Percentiles rank a stretch among this genome's conserved stretches.
These are phyloP conservation scores for Mactra quadrangularis DNA, from an alignment of 1,140 invertebrate genomes.

Conservation along the genomic window DNA sequence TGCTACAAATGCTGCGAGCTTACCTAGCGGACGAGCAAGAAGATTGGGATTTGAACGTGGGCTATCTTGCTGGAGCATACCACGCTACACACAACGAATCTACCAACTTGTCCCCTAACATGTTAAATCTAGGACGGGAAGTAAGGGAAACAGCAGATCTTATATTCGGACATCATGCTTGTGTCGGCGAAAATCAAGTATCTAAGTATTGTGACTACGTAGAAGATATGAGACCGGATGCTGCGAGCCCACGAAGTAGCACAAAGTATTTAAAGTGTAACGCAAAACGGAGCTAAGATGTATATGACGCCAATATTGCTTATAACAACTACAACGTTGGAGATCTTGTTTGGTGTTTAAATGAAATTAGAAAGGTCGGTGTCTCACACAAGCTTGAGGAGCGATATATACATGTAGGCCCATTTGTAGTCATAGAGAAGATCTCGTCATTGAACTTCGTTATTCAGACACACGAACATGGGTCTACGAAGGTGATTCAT, in stretches of 20 bases:
- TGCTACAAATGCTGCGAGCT: conserved; percentile 66
- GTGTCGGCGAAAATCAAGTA: neutral
- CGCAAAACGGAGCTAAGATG: conserved; percentile 5
- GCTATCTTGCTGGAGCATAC: conserved; percentile 58
- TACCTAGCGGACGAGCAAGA: conserved; percentile 63
- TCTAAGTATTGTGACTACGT: neutral
- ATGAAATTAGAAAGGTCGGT: conserved; percentile 6
- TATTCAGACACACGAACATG: too few relatives aligned
- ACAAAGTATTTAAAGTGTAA: neutral
- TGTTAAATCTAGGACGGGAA: conserved; percentile 68
- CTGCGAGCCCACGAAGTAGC: conserved; percentile 30
- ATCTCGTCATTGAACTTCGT: too few relatives aligned
- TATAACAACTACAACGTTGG: conserved; percentile 6
- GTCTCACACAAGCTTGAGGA: neutral
- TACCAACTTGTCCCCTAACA: conserved; percentile 64
- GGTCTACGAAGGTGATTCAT: too few relatives aligned
- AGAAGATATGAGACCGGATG: neutral
- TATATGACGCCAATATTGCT: conserved; percentile 11
- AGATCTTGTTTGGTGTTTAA: conserved; percentile 1
- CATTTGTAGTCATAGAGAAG: too few relatives aligned
- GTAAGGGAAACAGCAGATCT: conserved; percentile 27
- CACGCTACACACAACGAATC: conserved; percentile 42
- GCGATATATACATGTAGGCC: too few relatives aligned
- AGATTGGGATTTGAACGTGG: conserved; percentile 64
- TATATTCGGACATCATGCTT: conserved; percentile 22